Base-by-base conservation (phyloP, 2,888 invertebrate species). In the Helleia helle region DNA sequence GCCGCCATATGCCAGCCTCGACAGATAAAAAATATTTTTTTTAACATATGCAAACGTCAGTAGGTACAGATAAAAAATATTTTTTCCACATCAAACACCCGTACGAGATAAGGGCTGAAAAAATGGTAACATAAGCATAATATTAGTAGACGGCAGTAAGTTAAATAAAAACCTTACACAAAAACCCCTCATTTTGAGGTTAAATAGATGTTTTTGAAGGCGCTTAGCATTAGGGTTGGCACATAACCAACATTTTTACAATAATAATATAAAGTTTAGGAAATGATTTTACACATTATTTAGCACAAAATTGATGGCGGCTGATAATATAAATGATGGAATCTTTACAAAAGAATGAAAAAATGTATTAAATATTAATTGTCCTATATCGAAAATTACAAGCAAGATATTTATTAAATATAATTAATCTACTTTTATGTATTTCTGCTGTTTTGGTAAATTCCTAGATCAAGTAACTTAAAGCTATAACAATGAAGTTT, bases 101-200 rank as follows among this genome's bases (percentile, higher is more conserved):
- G 55, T 49, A 57, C 58, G 56, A 74, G 79, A 77, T 79, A 74
- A 70, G 63, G 60, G 31, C 53, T 52, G 59, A 79, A 79, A 81
- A 81, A 79, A 72, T 67, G 45, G 73, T 72, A 77, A 80, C 79
- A 80, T 80, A 80, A 79, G 81, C 79, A 79, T 79, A 79, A 81
- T 75, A 80, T 81, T 80, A 76, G 74, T 70, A 66, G 75, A 61
- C 62, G 65, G 62, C 52, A 49, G 53, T 61, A 59, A 58, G 56
- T 64, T 62, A 54, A 58, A 71, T 72, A 81, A 80, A 79, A 79
- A 75, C 55, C 55, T 38, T 47, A 49, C 46, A 65, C 66, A 77
- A 77, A 77, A 77, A 81, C 65, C 54, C 56, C 59, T 65, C 63
- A 61, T 70, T 72, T 64, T 67, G 71, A 79, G 73, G 76, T 75